Evolutionary conservation across 2,113 vertebrate genomes (phyloP).

Genomic region (Syrrhaptes paradoxus): DNA sequence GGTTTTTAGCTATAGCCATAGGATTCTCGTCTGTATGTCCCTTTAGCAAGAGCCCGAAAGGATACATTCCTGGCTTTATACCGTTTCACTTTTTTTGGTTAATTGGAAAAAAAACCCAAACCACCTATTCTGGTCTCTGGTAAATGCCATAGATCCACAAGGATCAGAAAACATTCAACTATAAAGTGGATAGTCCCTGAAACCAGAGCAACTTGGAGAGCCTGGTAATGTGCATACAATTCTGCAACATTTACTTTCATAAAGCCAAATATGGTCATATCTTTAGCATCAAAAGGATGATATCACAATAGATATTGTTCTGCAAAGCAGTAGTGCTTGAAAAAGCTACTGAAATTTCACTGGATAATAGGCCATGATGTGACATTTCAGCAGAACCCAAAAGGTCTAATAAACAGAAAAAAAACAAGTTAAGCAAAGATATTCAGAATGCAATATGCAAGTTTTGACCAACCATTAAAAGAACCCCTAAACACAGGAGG

Average conservation of each 20-base stretch:
- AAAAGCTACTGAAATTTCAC: neutral
- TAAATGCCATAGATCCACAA: neutral
- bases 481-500: neutral
- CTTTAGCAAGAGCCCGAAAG: neutral
- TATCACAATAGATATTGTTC: rapidly evolving
- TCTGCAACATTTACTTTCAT: rapidly evolving
- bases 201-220: neutral
- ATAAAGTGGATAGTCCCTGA: neutral
- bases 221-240: no score
- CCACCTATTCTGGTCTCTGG: neutral
- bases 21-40: neutral
- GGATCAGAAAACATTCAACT: neutral
- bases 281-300: neutral
- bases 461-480: neutral
- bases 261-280: neutral
- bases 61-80: neutral
- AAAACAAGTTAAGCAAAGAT: rapidly evolving
- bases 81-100: neutral
- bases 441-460: neutral
- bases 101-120: neutral
- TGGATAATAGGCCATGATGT: neutral
- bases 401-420: neutral
- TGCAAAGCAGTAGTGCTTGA: neutral
- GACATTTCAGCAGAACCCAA: neutral
- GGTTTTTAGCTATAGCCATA: neutral